phyloP scores from a whole-genome alignment of 2,888 invertebrate genomes.

The Zelleria hepariella region DNA sequence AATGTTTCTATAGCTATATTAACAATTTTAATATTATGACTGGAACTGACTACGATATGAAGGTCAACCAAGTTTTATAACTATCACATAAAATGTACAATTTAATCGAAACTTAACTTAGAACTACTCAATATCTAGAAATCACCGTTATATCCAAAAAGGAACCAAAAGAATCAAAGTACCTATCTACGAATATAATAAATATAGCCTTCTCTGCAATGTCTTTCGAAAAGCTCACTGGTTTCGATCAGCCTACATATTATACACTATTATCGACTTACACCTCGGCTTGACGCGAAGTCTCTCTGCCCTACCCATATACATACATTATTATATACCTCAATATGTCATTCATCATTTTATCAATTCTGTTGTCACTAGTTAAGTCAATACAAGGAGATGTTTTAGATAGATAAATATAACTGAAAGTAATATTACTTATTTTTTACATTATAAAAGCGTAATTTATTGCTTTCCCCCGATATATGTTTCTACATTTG shows the following conservation, averaged over 20 bases:
- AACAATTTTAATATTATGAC: constrained; percentile 50
- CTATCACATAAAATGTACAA: constrained; percentile 60
- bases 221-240: neutral
- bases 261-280: neutral
- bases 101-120: constrained; percentile 26
- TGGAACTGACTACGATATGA: constrained; percentile 69
- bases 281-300: too few species aligned
- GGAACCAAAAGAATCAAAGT: constrained; percentile 46
- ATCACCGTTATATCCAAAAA: constrained; percentile 29
- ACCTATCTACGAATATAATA: constrained; percentile 13
- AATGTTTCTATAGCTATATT: neutral
- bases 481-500: constrained; percentile 36
- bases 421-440: constrained; percentile 37
- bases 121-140: constrained; percentile 20
- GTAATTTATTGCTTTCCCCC: constrained; percentile 81
- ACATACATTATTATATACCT: neutral
- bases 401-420: neutral
- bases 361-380: neutral
- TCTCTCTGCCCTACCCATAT: neutral
- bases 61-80: constrained; percentile 51
- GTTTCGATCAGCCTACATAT: neutral
- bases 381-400: neutral
- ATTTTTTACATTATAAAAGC: constrained; percentile 73
- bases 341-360: neutral
- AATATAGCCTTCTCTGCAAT: constrained; percentile 6